Base-by-base conservation (phyloP, 1,140 invertebrate genomes). In the Trinorchestia longiramus region DNA sequence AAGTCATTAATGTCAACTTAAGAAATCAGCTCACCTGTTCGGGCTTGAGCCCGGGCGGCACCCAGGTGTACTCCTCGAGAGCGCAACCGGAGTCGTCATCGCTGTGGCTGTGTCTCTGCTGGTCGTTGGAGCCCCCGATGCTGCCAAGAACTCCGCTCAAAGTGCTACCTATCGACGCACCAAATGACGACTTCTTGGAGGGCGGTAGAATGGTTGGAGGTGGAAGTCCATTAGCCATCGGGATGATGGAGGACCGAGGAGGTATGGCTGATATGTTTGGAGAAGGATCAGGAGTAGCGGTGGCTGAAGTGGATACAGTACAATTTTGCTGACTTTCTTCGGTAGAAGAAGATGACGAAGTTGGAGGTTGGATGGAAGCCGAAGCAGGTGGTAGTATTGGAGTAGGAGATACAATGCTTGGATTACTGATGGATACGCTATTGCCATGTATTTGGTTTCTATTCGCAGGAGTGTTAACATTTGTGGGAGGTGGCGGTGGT, bases 11-110 rank as follows among this genome's bases (percentile, higher is more conserved):
- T 53, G 47, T 6, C 47, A 91, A 42, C 28, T 47, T 95, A 77
- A 36, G 43, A 87, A 95, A 44, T 43, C 41, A 43, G 15, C 97
- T 98, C 97, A 99, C 99, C 98, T 99, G 99, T 97, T 99, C 99
- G 28, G 99, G 99, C 97, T 99, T 98, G 6, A 99, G 98, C 96
- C 99, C 99, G 6, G 99, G 99, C 87, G 99, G 99, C 92, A 99
- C 99, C 99, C 99, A 99, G 0, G 99, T 99, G 97, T 99, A 99
- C 97, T 99, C 99, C 97, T 99, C 99, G 92, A 99, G 97, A 11
- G 99, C 99, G 97, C 99, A 99, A 19, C 99, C 99, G 92, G 99
- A 99, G 97, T 99, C 99, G 97, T 99, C 99, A 97, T 99, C 99
- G 92, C 98, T 99, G 97, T 99, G 99, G 4, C 99, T 99, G 97